Conservation (phyloP, 2,888 invertebrate genomes). For the Caenorhabditis wallacei region DNA sequence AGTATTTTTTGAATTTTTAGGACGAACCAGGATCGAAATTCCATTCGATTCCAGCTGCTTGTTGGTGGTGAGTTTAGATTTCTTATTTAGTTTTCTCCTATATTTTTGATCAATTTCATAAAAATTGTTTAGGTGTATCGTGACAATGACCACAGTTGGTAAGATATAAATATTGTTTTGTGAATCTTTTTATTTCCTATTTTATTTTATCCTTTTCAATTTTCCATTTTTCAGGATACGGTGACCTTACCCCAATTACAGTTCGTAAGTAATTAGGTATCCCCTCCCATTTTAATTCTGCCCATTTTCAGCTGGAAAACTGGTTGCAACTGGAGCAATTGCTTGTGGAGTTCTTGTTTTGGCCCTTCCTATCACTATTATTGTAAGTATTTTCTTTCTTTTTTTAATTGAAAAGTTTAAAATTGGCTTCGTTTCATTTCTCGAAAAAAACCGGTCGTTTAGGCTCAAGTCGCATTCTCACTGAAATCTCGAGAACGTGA, state of each 20-base stretch:
- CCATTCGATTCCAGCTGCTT: slow-evolving; percentile 80
- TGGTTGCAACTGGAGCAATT: slow-evolving; percentile 79
- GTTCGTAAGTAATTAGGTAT: slow-evolving; percentile 71
- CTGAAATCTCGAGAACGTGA: slow-evolving; percentile 64
- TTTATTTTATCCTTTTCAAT: too few relatives aligned
- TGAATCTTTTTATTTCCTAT: neutral
- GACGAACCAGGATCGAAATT: slow-evolving; percentile 79
- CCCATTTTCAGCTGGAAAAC: slow-evolving; percentile 76
- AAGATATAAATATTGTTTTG: slow-evolving; percentile 40
- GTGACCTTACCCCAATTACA: slow-evolving; percentile 78
- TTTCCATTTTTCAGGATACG: slow-evolving; percentile 72
- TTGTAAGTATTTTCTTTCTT: slow-evolving; percentile 69
- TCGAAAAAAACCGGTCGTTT: slow-evolving; percentile 26
- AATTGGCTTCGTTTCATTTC: slow-evolving; percentile 7
- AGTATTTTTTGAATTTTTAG: neutral
- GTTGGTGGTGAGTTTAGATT: slow-evolving; percentile 74
- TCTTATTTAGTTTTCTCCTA: neutral
- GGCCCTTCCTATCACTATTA: slow-evolving; percentile 75
- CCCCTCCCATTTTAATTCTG: neutral
- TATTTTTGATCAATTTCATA: neutral
- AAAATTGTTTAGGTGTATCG: slow-evolving; percentile 73
- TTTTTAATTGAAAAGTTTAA: neutral
- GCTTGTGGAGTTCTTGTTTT: slow-evolving; percentile 75
- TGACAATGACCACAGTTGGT: slow-evolving; percentile 80
- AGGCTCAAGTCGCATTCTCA: slow-evolving; percentile 78